Evolutionary conservation across 2,113 vertebrate genomes (phyloP), one percentile per base, ranked within the genome.

Genomic region (Sceloporus tristichus): DNA sequence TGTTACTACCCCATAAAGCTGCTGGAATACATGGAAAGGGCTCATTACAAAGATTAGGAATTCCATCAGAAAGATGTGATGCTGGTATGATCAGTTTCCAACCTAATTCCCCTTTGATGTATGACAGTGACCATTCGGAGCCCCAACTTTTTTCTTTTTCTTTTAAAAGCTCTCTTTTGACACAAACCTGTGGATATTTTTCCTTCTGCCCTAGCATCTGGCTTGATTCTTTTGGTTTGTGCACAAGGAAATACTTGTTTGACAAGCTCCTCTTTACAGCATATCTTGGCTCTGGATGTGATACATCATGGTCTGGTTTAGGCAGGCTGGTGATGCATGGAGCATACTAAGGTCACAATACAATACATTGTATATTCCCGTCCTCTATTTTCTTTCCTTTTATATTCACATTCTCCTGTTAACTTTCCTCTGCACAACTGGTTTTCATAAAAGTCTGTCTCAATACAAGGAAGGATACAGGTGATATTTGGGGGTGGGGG

Each of bases 341-440:
- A 6, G 11, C 27, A 62, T 66, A 27, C 4, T 74, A 85, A 86
- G 11, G 0, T 13, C 25, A 27, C 68, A 71, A 6, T 53, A 34
- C 34, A 78, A 66, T 42, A 42, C 82, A 34, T 87, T 54, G 0
- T 0, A 4, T 84, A 71, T 65, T 38, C n/a, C 16, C 2, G 68
- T 79, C 82, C 85, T 83, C 75, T 73, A 25, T 38, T 42, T n/a
- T 65, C 10, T 10, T 9, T 38, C 10, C 5, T 92, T 92, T 65
- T 5, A 29, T 62, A 34, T 21, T 0, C 25, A 71, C 0, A 14
- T 92, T 85, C 56, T 88, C 25, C 62, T 65, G 34, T 78, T 91
- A 73, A 38, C 19, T 56, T 56, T 88, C 21, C 56, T 65, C 54
- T 80, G 91, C 65, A 38, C 23, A 53, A 42, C 16, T 21, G 42